A percentile compares a stretch with the other conserved stretches of the same genome.
These are phyloP conservation scores for Antheraea assamensis DNA, from an alignment of 2,888 invertebrate species.

Conservation along the genomic window DNA sequence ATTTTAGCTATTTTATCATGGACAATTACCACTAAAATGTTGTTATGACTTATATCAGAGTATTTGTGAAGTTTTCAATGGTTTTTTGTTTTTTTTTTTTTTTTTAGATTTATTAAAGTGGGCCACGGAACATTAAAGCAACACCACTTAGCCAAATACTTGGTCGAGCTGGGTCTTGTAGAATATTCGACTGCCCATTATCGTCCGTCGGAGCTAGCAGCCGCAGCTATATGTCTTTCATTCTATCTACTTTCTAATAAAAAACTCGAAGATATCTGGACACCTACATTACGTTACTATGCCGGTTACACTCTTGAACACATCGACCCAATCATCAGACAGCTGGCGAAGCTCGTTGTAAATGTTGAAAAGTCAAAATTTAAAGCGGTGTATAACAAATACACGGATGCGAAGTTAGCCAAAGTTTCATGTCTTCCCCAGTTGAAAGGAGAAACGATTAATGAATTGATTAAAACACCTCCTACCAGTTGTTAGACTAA, in stretches of 20 bases:
- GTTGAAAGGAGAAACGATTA: slow-evolving; percentile 73
- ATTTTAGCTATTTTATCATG: too few species aligned
- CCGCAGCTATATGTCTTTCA: slow-evolving; percentile 90
- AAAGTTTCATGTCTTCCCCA: slow-evolving; percentile 85
- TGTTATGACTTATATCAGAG: background rate
- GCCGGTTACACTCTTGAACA: slow-evolving; percentile 87
- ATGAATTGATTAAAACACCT: slow-evolving; percentile 49
- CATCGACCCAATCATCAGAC: slow-evolving; percentile 85
- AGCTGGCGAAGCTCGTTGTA: slow-evolving; percentile 86
- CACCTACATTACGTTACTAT: slow-evolving; percentile 87
- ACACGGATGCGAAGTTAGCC: slow-evolving; percentile 78
- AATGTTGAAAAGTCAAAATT: slow-evolving; percentile 87
- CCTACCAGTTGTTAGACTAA: slow-evolving; percentile 32
- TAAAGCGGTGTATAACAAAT: slow-evolving; percentile 87
- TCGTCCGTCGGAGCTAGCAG: slow-evolving; percentile 92
- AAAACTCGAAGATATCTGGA: slow-evolving; percentile 84
- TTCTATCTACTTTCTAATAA: slow-evolving; percentile 79
- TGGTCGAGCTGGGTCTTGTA: slow-evolving; percentile 91
- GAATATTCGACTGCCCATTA: slow-evolving; percentile 91
- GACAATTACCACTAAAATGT: background rate
- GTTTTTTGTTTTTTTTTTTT: slow-evolving; percentile 20
- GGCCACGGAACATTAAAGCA: slow-evolving; percentile 83
- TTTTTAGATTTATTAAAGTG: slow-evolving; percentile 81
- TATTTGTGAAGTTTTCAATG: background rate
- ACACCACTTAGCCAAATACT: slow-evolving; percentile 94